Percentiles rank a stretch among this genome's conserved stretches.
Conservation (phyloP, 2,888 invertebrate species). For the Morpho deidamia region DNA sequence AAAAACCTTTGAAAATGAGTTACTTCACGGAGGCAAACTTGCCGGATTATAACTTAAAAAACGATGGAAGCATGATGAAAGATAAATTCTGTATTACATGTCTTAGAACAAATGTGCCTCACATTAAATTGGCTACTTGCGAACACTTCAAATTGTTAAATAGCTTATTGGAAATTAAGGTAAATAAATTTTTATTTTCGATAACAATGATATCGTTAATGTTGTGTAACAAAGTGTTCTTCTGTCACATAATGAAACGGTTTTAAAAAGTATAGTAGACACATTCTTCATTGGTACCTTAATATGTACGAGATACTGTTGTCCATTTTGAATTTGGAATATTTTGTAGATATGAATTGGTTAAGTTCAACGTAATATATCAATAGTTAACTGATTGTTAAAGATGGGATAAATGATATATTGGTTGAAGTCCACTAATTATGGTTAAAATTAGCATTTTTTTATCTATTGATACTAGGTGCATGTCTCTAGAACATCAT, state of each 20-base stretch:
- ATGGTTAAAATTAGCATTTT: too few species aligned
- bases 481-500: too few species aligned
- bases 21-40: slow-evolving; percentile 7
- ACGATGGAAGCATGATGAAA: not conserved
- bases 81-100: slow-evolving; percentile 41
- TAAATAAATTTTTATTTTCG: slow-evolving; percentile 24
- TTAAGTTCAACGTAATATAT: too few species aligned
- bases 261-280: not conserved
- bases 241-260: not conserved
- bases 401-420: too few species aligned
- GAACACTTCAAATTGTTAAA: slow-evolving; percentile 41
- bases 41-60: not conserved
- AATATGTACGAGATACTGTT: slow-evolving; percentile 32
- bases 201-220: not conserved
- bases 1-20: slow-evolving; percentile 12
- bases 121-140: slow-evolving; percentile 39
- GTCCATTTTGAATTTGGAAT: too few species aligned
- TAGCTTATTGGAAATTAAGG: slow-evolving; percentile 37
- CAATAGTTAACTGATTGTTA: too few species aligned
- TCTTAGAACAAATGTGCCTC: slow-evolving; percentile 30
- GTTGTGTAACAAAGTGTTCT: not conserved
- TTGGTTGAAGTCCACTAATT: too few species aligned
- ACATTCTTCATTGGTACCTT: slow-evolving; percentile 35
- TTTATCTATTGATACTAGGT: too few species aligned
- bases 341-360: too few species aligned